A percentile compares a stretch with the other conserved stretches of the same genome.
Conservation (phyloP, 2,888 invertebrate genomes). For the Trypoxylon attenuatum region DNA sequence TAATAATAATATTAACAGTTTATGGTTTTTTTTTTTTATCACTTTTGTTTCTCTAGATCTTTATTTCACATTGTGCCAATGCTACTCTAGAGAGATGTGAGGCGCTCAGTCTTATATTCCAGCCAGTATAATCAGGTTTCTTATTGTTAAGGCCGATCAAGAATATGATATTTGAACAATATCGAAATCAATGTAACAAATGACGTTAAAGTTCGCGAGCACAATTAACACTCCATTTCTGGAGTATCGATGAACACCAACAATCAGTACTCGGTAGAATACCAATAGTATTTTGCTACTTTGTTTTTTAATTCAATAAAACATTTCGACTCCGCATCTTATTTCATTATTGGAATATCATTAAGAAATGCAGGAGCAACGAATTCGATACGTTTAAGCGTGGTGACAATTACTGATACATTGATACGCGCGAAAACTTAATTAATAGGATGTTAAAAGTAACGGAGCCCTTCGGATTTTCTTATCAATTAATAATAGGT, state of each 20-base stretch:
- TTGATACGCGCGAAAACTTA: slow-evolving; percentile 14
- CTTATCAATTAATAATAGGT: not conserved
- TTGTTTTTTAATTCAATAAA: no score
- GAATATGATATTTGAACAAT: slow-evolving; percentile 23
- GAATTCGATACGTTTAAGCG: slow-evolving; percentile 28
- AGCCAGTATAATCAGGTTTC: slow-evolving; percentile 56
- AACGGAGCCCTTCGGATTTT: slow-evolving; percentile 38
- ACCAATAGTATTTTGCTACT: no score
- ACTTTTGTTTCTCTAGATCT: slow-evolving; percentile 18
- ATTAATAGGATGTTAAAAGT: slow-evolving; percentile 22
- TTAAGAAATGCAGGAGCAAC: slow-evolving; percentile 24
- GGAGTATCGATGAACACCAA: no score
- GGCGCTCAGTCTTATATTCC: slow-evolving; percentile 68
- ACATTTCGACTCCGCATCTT: no score
- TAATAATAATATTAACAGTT: slow-evolving; percentile 58
- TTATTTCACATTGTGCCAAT: slow-evolving; percentile 35
- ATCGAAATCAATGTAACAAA: no score
- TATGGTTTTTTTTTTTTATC: slow-evolving; percentile 27
- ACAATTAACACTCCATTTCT: no score
- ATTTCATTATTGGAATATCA: slow-evolving; percentile 3
- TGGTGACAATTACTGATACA: slow-evolving; percentile 11
- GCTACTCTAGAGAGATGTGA: slow-evolving; percentile 56
- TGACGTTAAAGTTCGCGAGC: no score
- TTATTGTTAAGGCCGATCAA: slow-evolving; percentile 49
- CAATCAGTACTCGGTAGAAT: no score